Conservation (phyloP, 92 coral and sea anemone species). For the Parazoanthus atlanticus region DNA sequence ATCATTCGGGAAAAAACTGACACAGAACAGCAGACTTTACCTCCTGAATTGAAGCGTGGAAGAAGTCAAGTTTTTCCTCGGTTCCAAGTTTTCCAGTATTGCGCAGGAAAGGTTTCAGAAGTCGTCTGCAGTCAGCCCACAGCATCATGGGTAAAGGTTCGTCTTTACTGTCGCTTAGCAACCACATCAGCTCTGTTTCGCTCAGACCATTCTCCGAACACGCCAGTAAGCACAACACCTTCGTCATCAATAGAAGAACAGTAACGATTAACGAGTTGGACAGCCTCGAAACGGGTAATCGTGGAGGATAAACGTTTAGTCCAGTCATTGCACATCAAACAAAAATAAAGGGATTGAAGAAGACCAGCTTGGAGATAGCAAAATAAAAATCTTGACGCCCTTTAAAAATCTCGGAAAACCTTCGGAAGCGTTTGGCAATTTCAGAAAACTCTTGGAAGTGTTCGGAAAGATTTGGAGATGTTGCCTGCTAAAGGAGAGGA, state of each 20-base stretch:
- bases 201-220: conserved; percentile 67
- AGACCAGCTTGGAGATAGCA: too few relatives aligned
- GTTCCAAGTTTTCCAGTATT: conserved; percentile 56
- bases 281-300: too few relatives aligned
- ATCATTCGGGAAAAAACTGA: background rate
- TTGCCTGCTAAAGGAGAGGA: too few relatives aligned
- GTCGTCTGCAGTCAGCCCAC: conserved; percentile 80
- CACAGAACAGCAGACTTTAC: conserved; percentile 18
- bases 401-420: too few relatives aligned
- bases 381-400: too few relatives aligned
- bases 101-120: conserved; percentile 74
- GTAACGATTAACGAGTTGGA: background rate
- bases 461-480: too few relatives aligned
- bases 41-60: conserved; percentile 82
- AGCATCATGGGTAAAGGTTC: conserved; percentile 71
- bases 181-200: conserved; percentile 69
- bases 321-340: too few relatives aligned
- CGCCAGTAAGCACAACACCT: conserved; percentile 73
- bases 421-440: too few relatives aligned
- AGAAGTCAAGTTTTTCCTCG: conserved; percentile 77
- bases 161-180: conserved; percentile 58
- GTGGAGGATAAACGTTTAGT: too few relatives aligned
- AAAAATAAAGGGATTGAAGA: too few relatives aligned
- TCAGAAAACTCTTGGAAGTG: too few relatives aligned
- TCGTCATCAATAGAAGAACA: background rate